Base-by-base conservation (phyloP, 1,140 invertebrate species). In the Drosophila pruinosa region DNA sequence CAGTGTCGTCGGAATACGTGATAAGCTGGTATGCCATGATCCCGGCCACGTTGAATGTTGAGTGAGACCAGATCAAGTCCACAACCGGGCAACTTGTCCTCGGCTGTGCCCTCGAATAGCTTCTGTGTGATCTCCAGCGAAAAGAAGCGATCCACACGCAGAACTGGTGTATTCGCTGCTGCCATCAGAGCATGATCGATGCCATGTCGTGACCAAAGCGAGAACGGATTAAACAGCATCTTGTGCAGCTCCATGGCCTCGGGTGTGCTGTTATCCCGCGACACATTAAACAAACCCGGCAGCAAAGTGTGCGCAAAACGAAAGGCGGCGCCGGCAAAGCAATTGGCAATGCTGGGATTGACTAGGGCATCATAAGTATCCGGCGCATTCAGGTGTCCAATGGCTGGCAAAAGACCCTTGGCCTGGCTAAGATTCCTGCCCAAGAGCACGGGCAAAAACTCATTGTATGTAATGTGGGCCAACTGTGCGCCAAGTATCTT, bases 251-350 rank as follows among this genome's bases (percentile, higher is more conserved):
- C 94, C 3, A 95, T 91, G 75, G 94, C 95, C 62, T 95, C 94
- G 0, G 94, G 91, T 19, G 93, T 94, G 17, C 93, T 93, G 0
- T 93, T 93, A 0, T 93, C 91, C 50, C 94, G 92, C 0, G 94
- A 93, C 41, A 94, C 91, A 89, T 94, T 95, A 76, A 97, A 95
- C 56, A 97, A 90, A 7, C 94, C 93, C 73, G 95, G 94, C 56
- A 98, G 90, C 2, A 98, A 90, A 0, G 96, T 97, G 82, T 99
- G 98, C 0, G 97, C 98, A 88, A 99, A 99, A 57, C 97, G 92
- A 82, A 97, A 98, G 0, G 96, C 97, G 2, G 98, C 95, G 0
- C 97, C 93, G 0, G 98, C 96, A 93, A 99, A 99, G 78, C 94
- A 95, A 92, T 99, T 99, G 1, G 96, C 94, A 54, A 99, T 95